phyloP scores from a whole-genome alignment of 37 sponge, comb jelly and placozoan genomes.

The Ianthella basta region DNA sequence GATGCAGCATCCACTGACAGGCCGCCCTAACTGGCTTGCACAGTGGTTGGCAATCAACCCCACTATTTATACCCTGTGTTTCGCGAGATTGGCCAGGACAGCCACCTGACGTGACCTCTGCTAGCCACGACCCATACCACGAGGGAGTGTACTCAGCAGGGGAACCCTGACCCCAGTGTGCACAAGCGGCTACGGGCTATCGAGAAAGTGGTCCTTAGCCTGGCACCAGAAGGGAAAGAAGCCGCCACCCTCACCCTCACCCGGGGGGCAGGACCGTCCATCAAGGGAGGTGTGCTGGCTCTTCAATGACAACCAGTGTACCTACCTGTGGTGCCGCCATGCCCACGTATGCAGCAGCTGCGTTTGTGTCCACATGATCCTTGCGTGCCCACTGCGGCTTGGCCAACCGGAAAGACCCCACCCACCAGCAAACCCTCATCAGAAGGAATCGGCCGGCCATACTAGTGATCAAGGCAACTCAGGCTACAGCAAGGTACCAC shows the following conservation, averaged over 20 bases:
- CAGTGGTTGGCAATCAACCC: slow-evolving; percentile 40
- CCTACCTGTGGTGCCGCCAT: neutral
- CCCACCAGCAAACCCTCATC: no score
- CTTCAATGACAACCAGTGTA: neutral
- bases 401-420: neutral
- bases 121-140: neutral
- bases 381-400: neutral
- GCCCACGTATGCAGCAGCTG: slow-evolving; percentile 3
- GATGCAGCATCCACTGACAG: slow-evolving; percentile 44
- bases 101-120: neutral
- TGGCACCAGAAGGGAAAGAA: neutral
- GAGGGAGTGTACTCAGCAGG: neutral
- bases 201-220: neutral
- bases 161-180: neutral
- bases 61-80: slow-evolving; percentile 39
- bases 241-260: neutral
- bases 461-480: no score
- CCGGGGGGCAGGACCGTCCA: neutral
- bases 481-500: slow-evolving; percentile 7
- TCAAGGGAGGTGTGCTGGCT: neutral
- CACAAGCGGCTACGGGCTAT: neutral
- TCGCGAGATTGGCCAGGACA: slow-evolving; percentile 28
- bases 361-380: neutral
- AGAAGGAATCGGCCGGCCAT: no score
- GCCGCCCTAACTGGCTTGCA: slow-evolving; percentile 24